Evolutionary conservation across 1,140 invertebrate species (phyloP).

Genomic region (Uloborus diversus): DNA sequence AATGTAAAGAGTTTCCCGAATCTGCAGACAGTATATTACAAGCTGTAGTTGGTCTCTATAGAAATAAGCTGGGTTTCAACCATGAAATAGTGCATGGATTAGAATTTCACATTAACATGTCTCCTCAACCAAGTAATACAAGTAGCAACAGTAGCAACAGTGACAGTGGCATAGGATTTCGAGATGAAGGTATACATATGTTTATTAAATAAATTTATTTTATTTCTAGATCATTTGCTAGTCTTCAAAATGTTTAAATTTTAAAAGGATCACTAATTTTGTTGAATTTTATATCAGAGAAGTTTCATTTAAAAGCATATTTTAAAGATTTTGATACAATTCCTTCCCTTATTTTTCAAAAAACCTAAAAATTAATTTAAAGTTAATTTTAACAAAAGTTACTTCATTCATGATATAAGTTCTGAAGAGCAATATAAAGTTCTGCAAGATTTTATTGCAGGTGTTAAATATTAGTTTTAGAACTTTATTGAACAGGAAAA

Average conservation of each 20-base stretch:
- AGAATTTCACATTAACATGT: constrained; percentile 63
- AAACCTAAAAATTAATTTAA: neutral
- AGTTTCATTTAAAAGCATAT: neutral
- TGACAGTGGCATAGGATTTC: constrained; percentile 92
- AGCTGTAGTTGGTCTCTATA: constrained; percentile 64
- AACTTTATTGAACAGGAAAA: too few relatives aligned
- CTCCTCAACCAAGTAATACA: constrained; percentile 78
- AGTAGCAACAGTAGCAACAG: constrained; percentile 90
- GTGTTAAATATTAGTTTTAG: too few relatives aligned
- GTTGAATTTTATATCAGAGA: too few relatives aligned
- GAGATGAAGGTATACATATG: constrained; percentile 79
- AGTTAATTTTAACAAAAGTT: neutral
- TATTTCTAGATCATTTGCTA: neutral
- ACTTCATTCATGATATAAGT: too few relatives aligned
- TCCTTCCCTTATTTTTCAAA: neutral
- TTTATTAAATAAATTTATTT: neutral
- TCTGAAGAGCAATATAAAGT: too few relatives aligned
- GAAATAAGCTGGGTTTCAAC: constrained; percentile 66
- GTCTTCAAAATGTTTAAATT: neutral
- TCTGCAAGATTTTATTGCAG: too few relatives aligned
- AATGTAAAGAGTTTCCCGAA: constrained; percentile 80
- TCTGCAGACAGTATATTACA: constrained; percentile 85
- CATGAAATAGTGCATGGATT: constrained; percentile 56
- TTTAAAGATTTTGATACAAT: neutral
- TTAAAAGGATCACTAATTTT: neutral